phyloP scores from a whole-genome alignment of 92 coral and sea anemone genomes.

The Phenganax subtilis region DNA sequence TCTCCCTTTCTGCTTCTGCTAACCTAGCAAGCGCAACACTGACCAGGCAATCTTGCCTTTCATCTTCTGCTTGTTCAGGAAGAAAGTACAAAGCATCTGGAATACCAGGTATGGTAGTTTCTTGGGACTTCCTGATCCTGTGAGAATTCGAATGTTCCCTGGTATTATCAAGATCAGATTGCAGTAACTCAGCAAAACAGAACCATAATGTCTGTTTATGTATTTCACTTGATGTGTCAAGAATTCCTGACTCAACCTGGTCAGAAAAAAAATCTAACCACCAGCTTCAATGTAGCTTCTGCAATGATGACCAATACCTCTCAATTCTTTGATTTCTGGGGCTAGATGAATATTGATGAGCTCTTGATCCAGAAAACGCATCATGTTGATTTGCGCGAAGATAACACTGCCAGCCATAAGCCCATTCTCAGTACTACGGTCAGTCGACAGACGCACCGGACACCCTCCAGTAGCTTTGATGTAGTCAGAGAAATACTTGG shows the following conservation, averaged over 20 bases:
- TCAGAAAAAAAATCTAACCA: conserved; percentile 48
- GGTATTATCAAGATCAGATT: conserved; percentile 51
- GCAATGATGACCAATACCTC: conserved; percentile 56
- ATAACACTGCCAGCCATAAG: conserved; percentile 59
- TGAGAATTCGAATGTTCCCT: conserved; percentile 60
- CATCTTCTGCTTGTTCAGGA: conserved; percentile 52
- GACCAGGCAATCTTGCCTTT: conserved; percentile 42
- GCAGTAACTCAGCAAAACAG: conserved; percentile 58
- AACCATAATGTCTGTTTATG: conserved; percentile 63
- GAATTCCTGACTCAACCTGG: conserved; percentile 51
- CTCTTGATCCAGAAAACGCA: conserved; percentile 51
- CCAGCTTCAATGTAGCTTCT: conserved; percentile 59
- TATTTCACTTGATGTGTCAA: conserved; percentile 51
- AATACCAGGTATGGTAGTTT: conserved; percentile 53
- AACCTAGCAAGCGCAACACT: conserved; percentile 44
- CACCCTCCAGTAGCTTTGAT: conserved; percentile 57
- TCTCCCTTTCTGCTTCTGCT: conserved; percentile 48
- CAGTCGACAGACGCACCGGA: conserved; percentile 51
- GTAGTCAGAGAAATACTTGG: conserved; percentile 49
- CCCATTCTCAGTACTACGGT: conserved; percentile 63
- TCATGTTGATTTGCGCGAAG: conserved; percentile 56
- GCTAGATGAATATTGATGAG: conserved; percentile 55
- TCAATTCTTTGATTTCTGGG: conserved; percentile 61
- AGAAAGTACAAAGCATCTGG: conserved; percentile 61
- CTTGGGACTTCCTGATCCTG: conserved; percentile 60